A percentile compares a stretch with the other conserved stretches of the same genome.
phyloP scores from a whole-genome alignment of 2,113 vertebrate genomes.

The Sapayoa aenigma region DNA sequence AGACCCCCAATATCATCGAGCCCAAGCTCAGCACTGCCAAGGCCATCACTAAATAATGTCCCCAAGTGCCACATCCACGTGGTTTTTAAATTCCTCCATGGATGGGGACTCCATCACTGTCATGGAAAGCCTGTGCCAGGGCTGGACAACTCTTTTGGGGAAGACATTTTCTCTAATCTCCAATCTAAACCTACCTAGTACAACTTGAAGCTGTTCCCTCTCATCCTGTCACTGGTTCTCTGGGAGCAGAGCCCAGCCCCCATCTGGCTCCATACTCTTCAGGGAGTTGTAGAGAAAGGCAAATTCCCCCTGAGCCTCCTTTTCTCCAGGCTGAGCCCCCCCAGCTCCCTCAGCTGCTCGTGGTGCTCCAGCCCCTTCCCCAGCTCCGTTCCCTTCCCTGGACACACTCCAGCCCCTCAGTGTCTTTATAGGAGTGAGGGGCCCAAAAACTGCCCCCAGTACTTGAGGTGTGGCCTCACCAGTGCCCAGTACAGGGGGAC shows the following conservation, averaged over 20 bases:
- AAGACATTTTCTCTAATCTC: neutral
- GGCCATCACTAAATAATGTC: neutral
- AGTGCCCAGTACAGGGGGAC: neutral
- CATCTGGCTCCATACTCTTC: neutral
- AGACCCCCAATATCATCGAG: neutral
- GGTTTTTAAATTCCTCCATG: neutral
- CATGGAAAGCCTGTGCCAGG: neutral
- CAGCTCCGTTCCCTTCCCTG: neutral
- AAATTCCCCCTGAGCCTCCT: neutral
- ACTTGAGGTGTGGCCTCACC: neutral
- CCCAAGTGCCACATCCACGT: neutral
- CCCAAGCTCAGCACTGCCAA: neutral
- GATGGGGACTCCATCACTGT: neutral
- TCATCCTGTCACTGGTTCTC: neutral
- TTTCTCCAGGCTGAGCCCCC: neutral
- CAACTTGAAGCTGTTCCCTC: neutral
- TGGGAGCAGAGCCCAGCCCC: neutral
- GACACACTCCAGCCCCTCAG: neutral
- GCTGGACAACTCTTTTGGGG: neutral
- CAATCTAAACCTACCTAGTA: neutral
- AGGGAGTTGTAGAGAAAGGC: neutral
- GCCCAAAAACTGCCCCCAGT: neutral
- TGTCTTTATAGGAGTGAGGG: no score
- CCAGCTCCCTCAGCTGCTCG: neutral
- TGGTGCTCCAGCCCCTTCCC: neutral